Evolutionary conservation across 2,888 invertebrate species (phyloP), one percentile per base, ranked within the genome.

Genomic region (Stenodema calcarata): DNA sequence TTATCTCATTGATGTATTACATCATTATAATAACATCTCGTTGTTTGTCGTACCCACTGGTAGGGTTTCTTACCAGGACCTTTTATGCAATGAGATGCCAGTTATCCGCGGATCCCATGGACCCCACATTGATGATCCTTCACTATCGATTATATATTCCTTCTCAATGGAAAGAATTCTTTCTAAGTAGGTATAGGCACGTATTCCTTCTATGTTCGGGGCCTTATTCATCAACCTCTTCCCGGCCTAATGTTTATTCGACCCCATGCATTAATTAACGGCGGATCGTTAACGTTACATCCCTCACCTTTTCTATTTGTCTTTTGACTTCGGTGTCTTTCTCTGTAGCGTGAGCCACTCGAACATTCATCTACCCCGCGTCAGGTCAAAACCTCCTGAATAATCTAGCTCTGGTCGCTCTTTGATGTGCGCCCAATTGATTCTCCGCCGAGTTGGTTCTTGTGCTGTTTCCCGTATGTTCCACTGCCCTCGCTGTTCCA

Each of bases 301-400:
- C 4, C 4, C 35, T 35, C 35, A 35, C 35, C 2, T 35, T 35
- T 35, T 35, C 2, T 35, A 35, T 35, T 35, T 35, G 35, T 7
- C 35, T 35, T 35, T 4, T 12, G 12, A 4, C 62, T 23, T 23
- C 3, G 9, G 62, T 23, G 18, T 23, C 18, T 27, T 62, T 62
- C 9, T 12, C 62, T 62, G 4, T 16, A 42, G 35, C 41, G 2
- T 75, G 2, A 23, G 18, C 9, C 75, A 18, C 41, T 75, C 41
- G 35, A 75, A 75, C 75, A 75, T 75, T 75, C 75, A 75, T 75
- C 75, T 18, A 75, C 11, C 75, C 75, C 75, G n/a, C 35, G 3
- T 75, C 12, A 16, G 75, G 75, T 18, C 35, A 18, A 75, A 42
- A 75, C 75, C 41, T n/a, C 11, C 75, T 75, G 75, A 75, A 75